Evolutionary conservation across 2,888 invertebrate species (phyloP).

Genomic region (Nebria brevicollis): DNA sequence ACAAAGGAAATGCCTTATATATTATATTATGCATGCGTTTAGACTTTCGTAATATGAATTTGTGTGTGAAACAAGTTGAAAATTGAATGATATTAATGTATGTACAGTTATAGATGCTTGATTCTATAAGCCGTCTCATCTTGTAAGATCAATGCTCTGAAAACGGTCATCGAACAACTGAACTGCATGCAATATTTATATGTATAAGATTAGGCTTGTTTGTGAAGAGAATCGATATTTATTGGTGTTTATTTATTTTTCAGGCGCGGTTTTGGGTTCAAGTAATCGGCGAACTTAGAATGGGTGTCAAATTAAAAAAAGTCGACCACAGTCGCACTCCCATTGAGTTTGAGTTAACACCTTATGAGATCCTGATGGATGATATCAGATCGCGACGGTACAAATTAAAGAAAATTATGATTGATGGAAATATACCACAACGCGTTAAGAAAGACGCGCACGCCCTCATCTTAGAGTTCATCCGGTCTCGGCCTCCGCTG

Average conservation of each 20-base stretch:
- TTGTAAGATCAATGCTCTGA: background rate
- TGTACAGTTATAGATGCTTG: background rate
- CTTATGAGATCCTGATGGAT: constrained; percentile 96
- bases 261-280: constrained; percentile 96
- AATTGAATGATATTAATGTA: background rate
- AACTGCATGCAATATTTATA: background rate
- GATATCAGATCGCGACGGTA: constrained; percentile 92
- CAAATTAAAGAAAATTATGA: constrained; percentile 85
- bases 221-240: no score
- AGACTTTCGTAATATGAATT: background rate
- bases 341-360: constrained; percentile 92
- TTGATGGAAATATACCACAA: constrained; percentile 83
- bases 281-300: constrained; percentile 90
- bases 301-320: constrained; percentile 94
- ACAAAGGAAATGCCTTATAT: background rate
- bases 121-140: background rate
- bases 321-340: constrained; percentile 80
- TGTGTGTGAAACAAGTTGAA: background rate
- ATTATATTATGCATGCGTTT: no score
- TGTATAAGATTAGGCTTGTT: no score
- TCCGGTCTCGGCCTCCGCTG: constrained; percentile 92
- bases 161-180: background rate
- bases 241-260: constrained; percentile 53
- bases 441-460: constrained; percentile 94
- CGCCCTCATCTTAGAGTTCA: constrained; percentile 95